Percentiles rank a stretch among this genome's conserved stretches.
These are phyloP conservation scores for Herminia tarsipennalis DNA, from an alignment of 2,888 invertebrate genomes.

Conservation along the genomic window DNA sequence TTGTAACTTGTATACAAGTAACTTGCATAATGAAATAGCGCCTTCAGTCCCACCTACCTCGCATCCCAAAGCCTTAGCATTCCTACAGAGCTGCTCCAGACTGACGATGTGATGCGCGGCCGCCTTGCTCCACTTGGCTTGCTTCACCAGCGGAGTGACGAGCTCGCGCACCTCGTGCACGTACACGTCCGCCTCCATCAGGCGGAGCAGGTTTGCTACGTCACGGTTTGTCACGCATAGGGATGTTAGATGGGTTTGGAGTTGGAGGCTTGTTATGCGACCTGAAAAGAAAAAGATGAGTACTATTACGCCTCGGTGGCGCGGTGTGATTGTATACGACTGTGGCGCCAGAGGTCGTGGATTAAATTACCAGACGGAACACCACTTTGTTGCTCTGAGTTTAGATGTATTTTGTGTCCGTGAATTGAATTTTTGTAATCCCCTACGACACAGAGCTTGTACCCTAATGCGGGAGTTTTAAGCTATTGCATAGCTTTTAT, in stretches of 20 bases:
- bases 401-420: too few relatives aligned
- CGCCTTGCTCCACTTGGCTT: slow-evolving; percentile 87
- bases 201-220: slow-evolving; percentile 86
- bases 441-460: too few relatives aligned
- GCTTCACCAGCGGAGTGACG: slow-evolving; percentile 88
- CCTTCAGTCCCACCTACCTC: slow-evolving; percentile 80
- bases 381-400: too few relatives aligned
- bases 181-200: slow-evolving; percentile 88
- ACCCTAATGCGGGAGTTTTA: too few relatives aligned
- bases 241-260: slow-evolving; percentile 88
- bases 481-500: too few relatives aligned
- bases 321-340: too few relatives aligned
- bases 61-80: slow-evolving; percentile 91
- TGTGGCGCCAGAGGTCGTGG: too few relatives aligned
- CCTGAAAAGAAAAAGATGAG: slow-evolving; percentile 47
- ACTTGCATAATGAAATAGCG: too few relatives aligned
- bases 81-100: slow-evolving; percentile 89
- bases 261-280: slow-evolving; percentile 87
- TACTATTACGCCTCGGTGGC: too few relatives aligned
- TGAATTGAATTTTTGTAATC: too few relatives aligned
- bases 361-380: too few relatives aligned
- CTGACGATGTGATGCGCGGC: slow-evolving; percentile 91
- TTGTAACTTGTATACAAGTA: too few relatives aligned
- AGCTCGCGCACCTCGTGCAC: slow-evolving; percentile 85
- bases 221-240: slow-evolving; percentile 89